Evolutionary conservation across 2,888 invertebrate genomes (phyloP), one percentile per base, ranked within the genome.

Genomic region (Hololepta plana): DNA sequence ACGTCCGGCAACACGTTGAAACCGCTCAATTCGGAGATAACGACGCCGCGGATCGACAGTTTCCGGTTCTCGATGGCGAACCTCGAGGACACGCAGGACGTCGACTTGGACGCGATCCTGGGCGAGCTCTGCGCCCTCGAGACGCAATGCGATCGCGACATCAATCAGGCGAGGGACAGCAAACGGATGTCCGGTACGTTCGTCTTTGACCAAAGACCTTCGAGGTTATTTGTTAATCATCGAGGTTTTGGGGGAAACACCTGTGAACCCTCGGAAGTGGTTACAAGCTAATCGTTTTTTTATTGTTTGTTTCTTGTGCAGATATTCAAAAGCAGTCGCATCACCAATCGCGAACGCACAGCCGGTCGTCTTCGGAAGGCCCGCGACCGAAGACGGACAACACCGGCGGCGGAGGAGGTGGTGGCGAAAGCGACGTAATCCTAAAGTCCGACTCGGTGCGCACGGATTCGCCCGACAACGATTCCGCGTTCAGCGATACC

Each of bases 401-500:
- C n/a, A n/a, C n/a, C n/a, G n/a, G n/a, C n/a, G n/a, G n/a, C n/a
- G n/a, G n/a, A n/a, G n/a, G n/a, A n/a, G n/a, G n/a, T n/a, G 36
- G 46, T 10, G 45, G 46, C 21, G 55, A 52, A 32, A 45, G 46
- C 26, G 46, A 50, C 33, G 33, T 48, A 19, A 40, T 49, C 28
- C 38, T 46, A 27, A 49, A 50, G 38, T 46, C 47, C 35, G 50
- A 53, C 35, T 57, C 56, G 23, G 48, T 59, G n/a, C 67, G 87
- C 35, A 81, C 87, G 8, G 90, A 93, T 46, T 88, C 88, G 27
- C 93, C 93, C 0, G 95, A 95, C 57, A 93, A 91, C 57, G 96
- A 96, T 59, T 93, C 93, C 7, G 96, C 95, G 9, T 96, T 93
- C 55, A 93, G 93, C 44, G 96, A 96, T 57, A 91, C 88, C 35